Evolutionary conservation across 2,113 vertebrate species (phyloP), one percentile per base, ranked within the genome.

Genomic region (Menidia beryllina): DNA sequence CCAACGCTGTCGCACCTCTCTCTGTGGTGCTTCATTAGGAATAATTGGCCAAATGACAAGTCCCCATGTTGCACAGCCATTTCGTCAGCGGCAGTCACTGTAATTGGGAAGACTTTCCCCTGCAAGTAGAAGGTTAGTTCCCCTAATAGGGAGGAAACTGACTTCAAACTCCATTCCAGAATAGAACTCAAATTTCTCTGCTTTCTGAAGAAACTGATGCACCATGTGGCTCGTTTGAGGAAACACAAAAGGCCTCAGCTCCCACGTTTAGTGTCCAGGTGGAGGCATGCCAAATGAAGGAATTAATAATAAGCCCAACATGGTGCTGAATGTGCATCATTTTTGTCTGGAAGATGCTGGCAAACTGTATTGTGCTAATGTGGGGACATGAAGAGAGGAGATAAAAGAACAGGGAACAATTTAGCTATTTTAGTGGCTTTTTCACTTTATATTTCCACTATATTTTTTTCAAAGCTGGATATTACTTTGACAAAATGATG

Each of bases 31-130:
- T 87, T 88, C 83, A 83, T 87, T 89, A 84, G 83, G 82, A 86
- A 85, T 91, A 90, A 92, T 88, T 91, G 90, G 90, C 83, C 87
- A 75, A 84, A 88, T 89, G 88, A 89, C 89, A 88, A 88, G 87
- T 76, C 72, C 50, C 79, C 79, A 66, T 75, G 81, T 90, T 90
- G 90, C 88, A 75, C 74, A 71, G 80, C 79, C 83, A 89, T 91
- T 91, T 90, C 89, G 91, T 92, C 87, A 89, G 86, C 84, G 61
- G 55, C 58, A 85, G 78, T 76, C 70, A 38, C 76, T 85, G 84
- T 90, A 88, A 91, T 92, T 90, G 89, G 87, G 77, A 77, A 81
- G 78, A 79, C 75, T 60, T 63, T 82, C 77, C 17, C 73, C 67
- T 57, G 64, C 7, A 13, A 65, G 81, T 65, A 84, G 79, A 87